Conservation (phyloP, 1,140 invertebrate species). For the Drosophila funebris region DNA sequence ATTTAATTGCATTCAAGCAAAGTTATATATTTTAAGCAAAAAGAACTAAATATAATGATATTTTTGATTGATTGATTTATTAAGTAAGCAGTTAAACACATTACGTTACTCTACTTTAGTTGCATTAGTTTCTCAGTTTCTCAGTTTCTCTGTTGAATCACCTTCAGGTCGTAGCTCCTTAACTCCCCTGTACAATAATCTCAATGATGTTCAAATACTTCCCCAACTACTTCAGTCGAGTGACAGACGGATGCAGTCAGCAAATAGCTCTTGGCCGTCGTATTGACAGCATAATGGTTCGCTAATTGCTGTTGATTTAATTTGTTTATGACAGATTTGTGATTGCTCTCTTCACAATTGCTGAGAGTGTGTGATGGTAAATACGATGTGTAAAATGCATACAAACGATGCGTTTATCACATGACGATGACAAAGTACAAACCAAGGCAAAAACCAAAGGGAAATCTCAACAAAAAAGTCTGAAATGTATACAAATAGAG, state of each 20-base stretch:
- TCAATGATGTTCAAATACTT: background rate
- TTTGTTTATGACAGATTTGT: constrained; percentile 13
- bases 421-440: background rate
- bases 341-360: constrained; percentile 2
- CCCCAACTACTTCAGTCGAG: background rate
- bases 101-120: too few species aligned
- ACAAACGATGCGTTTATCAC: constrained; percentile 13
- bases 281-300: constrained; percentile 19
- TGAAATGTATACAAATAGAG: background rate
- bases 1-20: too few species aligned
- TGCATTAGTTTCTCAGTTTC: too few species aligned
- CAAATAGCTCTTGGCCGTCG: background rate
- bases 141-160: too few species aligned
- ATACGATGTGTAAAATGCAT: background rate
- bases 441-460: constrained; percentile 8
- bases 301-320: constrained; percentile 47
- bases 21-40: too few species aligned
- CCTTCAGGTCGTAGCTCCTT: too few species aligned
- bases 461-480: background rate
- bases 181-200: too few species aligned
- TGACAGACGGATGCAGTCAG: background rate
- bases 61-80: too few species aligned
- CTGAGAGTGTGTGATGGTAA: background rate
- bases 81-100: too few species aligned
- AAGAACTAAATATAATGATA: too few species aligned